Evolutionary conservation across 2,113 vertebrate species (phyloP).

Genomic region (Urocolius indicus): DNA sequence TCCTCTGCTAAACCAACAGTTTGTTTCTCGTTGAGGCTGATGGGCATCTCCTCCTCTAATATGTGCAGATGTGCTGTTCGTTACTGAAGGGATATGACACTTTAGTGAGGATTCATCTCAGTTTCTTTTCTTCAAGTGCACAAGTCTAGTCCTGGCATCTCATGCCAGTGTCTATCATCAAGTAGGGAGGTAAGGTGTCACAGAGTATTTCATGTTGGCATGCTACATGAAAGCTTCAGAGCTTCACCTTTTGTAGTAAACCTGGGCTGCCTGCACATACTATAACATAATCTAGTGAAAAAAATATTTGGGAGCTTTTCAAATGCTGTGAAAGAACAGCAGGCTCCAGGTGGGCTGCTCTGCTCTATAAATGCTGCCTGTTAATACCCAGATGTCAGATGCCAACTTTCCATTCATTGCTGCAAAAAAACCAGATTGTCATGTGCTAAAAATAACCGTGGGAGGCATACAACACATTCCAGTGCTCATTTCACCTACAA

Average conservation of each 20-base stretch:
- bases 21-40: background rate
- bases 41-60: background rate
- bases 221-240: background rate
- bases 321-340: background rate
- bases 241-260: background rate
- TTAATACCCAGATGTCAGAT: constrained; percentile 13
- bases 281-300: background rate
- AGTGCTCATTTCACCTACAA: background rate
- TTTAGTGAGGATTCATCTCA: background rate
- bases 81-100: background rate
- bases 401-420: background rate
- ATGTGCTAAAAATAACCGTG: constrained; percentile 4
- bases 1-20: background rate
- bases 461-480: constrained; percentile 2
- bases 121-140: background rate
- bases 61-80: background rate
- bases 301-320: background rate
- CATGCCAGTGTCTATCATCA: background rate
- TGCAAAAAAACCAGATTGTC: background rate
- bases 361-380: background rate
- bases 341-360: background rate
- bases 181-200: background rate
- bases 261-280: background rate
- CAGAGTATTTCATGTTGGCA: background rate
- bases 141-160: background rate